Evolutionary conservation across 2,113 vertebrate genomes (phyloP), one percentile per base, ranked within the genome.

Genomic region (Rana temporaria): DNA sequence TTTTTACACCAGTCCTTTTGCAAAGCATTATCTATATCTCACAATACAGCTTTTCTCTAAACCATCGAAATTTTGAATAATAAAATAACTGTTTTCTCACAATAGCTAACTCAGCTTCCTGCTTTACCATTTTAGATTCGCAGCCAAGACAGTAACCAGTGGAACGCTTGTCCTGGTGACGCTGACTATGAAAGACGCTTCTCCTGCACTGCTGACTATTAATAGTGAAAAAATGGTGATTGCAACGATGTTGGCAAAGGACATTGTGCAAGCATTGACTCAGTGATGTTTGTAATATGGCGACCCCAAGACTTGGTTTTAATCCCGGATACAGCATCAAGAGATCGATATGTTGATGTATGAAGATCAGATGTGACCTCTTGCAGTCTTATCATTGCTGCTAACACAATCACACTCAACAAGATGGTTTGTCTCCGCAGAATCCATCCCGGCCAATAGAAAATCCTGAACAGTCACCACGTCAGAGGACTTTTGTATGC

Each of bases 151-250:
- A 0, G 92, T 98, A 85, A 97, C 94, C 71, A 95, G 96, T 0
- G 89, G 96, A 73, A 96, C 97, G 87, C 90, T 99, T 70, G 95
- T 99, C 85, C 90, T 99, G 81, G 93, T 98, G 84, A 97, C 95
- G 7, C 91, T 99, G 89, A 93, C 93, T 2, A 90, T 85, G 71
- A 92, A 87, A 84, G 91, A 95, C 22, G 90, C 92, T 0, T 87
- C 90, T 0, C 71, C 64, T 0, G 96, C 95, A 38, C 96, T 96
- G 90, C 92, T 99, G 85, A 98, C 91, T 0, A 90, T 99, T 88
- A 99, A 99, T 93, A 99, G 97, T 0, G 98, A 99, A 92, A 99
- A 99, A 88, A 99, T 99, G 98, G 91, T 99, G 85, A 98, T 99
- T 0, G 96, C 96, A 77, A 98, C 97, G 7, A 98, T 99, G 98